These are phyloP conservation scores for Egretta garzetta DNA, from an alignment of 2,113 vertebrate species.

Conservation along the genomic window DNA sequence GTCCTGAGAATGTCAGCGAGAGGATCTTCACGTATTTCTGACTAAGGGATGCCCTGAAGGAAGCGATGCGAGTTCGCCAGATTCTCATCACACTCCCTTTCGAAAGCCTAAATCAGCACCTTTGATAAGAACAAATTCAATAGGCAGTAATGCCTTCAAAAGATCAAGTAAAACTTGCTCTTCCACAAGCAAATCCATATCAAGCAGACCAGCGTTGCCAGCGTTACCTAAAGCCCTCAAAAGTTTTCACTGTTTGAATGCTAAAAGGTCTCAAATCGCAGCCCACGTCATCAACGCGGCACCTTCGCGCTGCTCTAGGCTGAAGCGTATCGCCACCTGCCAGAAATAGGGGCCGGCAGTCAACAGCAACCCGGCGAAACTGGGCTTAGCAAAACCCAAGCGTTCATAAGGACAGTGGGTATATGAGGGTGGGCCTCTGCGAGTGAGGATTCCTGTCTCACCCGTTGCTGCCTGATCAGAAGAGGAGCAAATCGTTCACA, in stretches of 20 bases:
- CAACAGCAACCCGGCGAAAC: background rate
- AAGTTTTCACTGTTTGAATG: background rate
- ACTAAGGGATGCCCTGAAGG: conserved; percentile 42
- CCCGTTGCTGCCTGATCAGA: background rate
- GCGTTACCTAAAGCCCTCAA: background rate
- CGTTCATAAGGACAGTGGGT: accelerated
- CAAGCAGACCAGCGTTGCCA: background rate
- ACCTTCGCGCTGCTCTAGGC: background rate
- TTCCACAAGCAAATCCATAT: background rate
- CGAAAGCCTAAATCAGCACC: conserved; percentile 33
- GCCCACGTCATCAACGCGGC: accelerated
- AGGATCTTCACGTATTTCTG: conserved; percentile 13
- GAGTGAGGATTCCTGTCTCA: background rate
- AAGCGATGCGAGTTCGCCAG: background rate
- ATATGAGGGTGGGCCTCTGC: background rate
- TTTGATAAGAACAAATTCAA: conserved; percentile 48
- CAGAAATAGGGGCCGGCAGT: background rate
- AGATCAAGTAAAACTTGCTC: background rate
- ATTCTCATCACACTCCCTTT: background rate
- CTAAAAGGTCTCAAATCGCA: background rate
- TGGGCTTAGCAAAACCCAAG: background rate
- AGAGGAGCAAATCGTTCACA: background rate
- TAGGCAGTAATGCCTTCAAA: background rate
- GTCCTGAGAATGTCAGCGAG: conserved; percentile 18
- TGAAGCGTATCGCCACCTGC: accelerated